Evolutionary conservation across 2,797 vertebrate species (phyloP), one percentile per base, ranked within the genome.

Genomic region (Meda fulgida): DNA sequence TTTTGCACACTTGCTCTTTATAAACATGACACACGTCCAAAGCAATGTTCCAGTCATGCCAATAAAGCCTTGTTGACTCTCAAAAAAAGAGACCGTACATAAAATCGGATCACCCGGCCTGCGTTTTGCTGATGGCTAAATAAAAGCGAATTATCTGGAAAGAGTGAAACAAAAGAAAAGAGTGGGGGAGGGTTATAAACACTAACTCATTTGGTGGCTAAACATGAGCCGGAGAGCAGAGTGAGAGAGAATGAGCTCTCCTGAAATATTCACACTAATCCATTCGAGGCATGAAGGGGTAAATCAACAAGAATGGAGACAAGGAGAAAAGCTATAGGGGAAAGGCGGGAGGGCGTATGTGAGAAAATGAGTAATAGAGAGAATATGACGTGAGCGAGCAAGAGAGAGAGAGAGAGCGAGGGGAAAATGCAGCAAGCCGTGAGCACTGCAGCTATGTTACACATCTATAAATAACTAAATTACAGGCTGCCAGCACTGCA

Each of bases 401-500:
- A 84, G 38, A 46, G 80, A 85, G 80, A 65, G 81, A 86, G 78
- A 87, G 76, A 81, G 72, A 75, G 71, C 18, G 67, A 63, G 69
- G 60, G 63, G 89, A 93, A 87, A 95, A 94, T 92, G 93, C 94
- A 94, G 85, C 92, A 93, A 94, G 94, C 65, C 84, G 84, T 90
- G 92, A 93, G 92, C 91, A 83, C 92, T 94, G 94, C 94, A 94
- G 94, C 94, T 93, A 92, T 95, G 93, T 92, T 94, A 95, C 93
- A 94, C 91, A 91, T 94, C 95, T 95, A 95, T 95, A 96, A 95
- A 96, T 95, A 96, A 95, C 94, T 94, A 95, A 95, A 95, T 95
- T 95, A 95, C 93, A 94, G 94, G 92, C 94, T 94, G 94, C 93
- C 94, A 94, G 92, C 92, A 92, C 93, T 94, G 93, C 93, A 93